These are phyloP conservation scores for Nomada fabriciana DNA, from an alignment of 2,888 invertebrate species.

Conservation along the genomic window DNA sequence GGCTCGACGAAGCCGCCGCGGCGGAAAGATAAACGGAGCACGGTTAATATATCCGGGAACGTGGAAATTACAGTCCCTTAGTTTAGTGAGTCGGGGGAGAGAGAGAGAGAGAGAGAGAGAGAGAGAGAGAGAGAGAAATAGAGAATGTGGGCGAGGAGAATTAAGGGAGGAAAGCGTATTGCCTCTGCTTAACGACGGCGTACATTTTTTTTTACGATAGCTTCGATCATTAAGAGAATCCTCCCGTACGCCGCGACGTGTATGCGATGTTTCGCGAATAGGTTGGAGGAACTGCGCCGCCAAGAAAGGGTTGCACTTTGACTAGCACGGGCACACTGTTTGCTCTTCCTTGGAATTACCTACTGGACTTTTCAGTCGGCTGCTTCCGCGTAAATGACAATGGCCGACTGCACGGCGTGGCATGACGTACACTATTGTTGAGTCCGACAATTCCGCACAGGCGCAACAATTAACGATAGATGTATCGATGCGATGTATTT, in stretches of 20 bases:
- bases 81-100: constrained; percentile 26
- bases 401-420: no score
- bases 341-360: not conserved
- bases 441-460: constrained; percentile 6
- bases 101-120: not conserved
- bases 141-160: not conserved
- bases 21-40: constrained; percentile 50
- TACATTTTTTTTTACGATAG: constrained; percentile 31
- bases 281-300: not conserved
- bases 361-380: not conserved
- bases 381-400: not conserved
- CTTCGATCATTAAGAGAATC: constrained; percentile 27
- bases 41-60: constrained; percentile 48
- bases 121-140: not conserved
- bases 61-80: constrained; percentile 48
- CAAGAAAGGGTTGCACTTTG: not conserved
- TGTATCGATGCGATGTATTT: not conserved
- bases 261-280: constrained; percentile 2
- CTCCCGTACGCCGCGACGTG: constrained; percentile 8
- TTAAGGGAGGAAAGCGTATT: constrained; percentile 28
- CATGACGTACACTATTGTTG: not conserved
- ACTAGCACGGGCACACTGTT: not conserved
- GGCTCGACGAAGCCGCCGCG: constrained; percentile 23
- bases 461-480: constrained; percentile 21
- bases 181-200: constrained; percentile 34